Percentiles rank a stretch among this genome's conserved stretches.
These are phyloP conservation scores for Choloepus hoffmanni DNA, from an alignment of 2,113 vertebrate species.

Conservation along the genomic window DNA sequence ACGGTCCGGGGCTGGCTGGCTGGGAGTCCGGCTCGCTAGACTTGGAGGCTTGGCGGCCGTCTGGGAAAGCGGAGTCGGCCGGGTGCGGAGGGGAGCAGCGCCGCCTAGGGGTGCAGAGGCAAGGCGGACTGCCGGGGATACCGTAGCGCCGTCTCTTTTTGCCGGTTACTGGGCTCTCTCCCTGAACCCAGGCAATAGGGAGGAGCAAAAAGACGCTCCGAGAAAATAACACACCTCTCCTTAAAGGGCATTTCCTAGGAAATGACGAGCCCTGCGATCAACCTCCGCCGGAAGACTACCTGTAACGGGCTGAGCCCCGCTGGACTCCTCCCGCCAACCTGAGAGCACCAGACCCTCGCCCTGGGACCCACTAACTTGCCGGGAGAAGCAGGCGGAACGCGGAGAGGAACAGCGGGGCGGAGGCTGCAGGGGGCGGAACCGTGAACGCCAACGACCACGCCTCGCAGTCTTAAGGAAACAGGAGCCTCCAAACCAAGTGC, in stretches of 20 bases:
- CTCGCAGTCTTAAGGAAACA: slow-evolving; percentile 55
- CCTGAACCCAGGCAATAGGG: rapidly evolving
- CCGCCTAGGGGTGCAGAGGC: slow-evolving; percentile 75
- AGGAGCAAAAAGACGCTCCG: rapidly evolving
- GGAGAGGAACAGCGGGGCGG: rapidly evolving
- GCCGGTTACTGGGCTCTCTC: rapidly evolving
- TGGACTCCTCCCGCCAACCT: not conserved
- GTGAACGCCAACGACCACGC: not conserved
- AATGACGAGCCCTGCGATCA: not conserved
- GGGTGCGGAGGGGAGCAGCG: slow-evolving; percentile 75
- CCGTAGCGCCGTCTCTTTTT: rapidly evolving
- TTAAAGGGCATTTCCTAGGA: not conserved
- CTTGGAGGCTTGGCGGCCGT: not conserved
- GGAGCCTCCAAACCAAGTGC: not conserved
- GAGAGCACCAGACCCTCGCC: rapidly evolving
- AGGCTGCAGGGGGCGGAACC: not conserved
- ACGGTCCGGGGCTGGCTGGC: not conserved
- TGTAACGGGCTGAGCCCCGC: not conserved
- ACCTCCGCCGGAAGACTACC: not conserved
- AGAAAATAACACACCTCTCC: not conserved
- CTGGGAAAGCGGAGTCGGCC: not conserved
- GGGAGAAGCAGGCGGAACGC: not conserved
- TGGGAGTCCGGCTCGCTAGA: not conserved
- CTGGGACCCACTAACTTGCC: rapidly evolving
- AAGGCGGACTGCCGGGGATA: rapidly evolving